phyloP scores from a whole-genome alignment of 1,140 invertebrate species.

The Mizuhopecten yessoensis region DNA sequence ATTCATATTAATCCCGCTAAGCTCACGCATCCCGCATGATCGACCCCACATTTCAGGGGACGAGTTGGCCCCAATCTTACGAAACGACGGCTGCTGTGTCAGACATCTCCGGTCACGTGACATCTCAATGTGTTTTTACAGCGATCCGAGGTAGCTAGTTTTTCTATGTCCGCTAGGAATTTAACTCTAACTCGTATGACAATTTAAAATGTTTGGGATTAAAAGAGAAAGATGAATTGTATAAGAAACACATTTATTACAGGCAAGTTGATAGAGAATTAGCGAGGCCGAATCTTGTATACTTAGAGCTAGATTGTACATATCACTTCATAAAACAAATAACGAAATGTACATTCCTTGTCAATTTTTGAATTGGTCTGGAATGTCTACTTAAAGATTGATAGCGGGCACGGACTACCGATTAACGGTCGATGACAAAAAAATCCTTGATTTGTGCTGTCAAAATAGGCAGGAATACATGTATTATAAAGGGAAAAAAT shows the following conservation, averaged over 20 bases:
- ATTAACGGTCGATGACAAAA: not conserved
- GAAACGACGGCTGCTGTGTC: slow-evolving; percentile 30
- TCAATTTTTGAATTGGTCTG: not conserved
- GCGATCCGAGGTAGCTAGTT: not conserved
- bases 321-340: not conserved
- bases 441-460: too few relatives aligned
- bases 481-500: too few relatives aligned
- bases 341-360: slow-evolving; percentile 19
- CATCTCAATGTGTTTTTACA: not conserved
- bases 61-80: not conserved
- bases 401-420: not conserved
- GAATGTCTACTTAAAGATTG: slow-evolving; percentile 26
- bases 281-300: not conserved
- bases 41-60: not conserved
- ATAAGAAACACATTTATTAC: not conserved
- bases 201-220: slow-evolving; percentile 36
- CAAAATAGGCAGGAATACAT: not conserved
- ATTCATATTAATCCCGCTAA: not conserved
- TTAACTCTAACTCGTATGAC: slow-evolving; percentile 27
- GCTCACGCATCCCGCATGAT: not conserved
- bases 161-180: not conserved
- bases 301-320: not conserved
- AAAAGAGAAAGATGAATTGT: not conserved
- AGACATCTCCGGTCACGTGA: slow-evolving; percentile 30
- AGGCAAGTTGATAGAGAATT: not conserved